Conservation (phyloP, 1,140 invertebrate species). For the Brachionus rotundiformis region DNA sequence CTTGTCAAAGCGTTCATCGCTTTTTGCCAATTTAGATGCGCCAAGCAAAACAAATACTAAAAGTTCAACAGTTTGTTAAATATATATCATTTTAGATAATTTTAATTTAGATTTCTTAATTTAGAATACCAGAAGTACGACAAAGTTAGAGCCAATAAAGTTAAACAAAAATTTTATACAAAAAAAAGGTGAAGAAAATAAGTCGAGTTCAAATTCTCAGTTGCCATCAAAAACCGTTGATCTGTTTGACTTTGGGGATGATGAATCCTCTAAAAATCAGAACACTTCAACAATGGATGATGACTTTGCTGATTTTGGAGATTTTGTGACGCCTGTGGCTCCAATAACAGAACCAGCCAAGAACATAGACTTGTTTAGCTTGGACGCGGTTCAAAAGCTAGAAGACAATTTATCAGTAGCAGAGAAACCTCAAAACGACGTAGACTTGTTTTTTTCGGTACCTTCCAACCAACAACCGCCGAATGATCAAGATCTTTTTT, state of each 20-base stretch:
- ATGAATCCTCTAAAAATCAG: background rate
- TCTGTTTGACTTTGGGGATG: background rate
- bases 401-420: background rate
- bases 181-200: background rate
- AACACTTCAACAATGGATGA: background rate
- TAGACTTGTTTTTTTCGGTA: conserved; percentile 8
- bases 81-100: too few relatives aligned
- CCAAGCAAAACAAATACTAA: background rate
- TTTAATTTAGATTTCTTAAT: too few relatives aligned
- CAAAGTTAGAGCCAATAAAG: conserved; percentile 26
- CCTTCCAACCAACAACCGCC: background rate
- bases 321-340: conserved; percentile 11
- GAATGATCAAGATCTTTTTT: conserved; percentile 20
- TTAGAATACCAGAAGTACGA: too few relatives aligned
- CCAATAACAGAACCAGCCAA: background rate
- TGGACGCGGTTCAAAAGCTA: background rate
- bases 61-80: too few relatives aligned
- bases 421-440: conserved; percentile 4
- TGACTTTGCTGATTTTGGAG: conserved; percentile 47
- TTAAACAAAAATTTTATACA: conserved; percentile 5
- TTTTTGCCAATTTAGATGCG: background rate
- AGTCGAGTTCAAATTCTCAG: background rate
- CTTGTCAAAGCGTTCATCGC: background rate
- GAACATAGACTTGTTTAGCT: conserved; percentile 7
- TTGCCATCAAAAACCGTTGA: background rate